Percentiles rank a stretch among this genome's conserved stretches.
Evolutionary conservation across 2,888 invertebrate species (phyloP).

Genomic region (Digitonthophagus gazella): DNA sequence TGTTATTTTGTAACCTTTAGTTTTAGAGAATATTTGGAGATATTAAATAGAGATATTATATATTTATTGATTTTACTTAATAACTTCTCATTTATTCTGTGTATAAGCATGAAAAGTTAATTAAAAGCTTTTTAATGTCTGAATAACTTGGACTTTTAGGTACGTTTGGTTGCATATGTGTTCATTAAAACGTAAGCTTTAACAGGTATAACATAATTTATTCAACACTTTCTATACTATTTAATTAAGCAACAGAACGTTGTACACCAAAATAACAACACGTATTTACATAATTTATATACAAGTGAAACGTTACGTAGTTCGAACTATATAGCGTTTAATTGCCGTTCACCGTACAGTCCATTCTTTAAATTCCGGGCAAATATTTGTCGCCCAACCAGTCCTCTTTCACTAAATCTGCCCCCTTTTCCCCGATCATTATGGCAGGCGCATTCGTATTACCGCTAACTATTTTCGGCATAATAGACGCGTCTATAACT

Average conservation of each 20-base stretch:
- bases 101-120: too few relatives aligned
- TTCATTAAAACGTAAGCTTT: too few relatives aligned
- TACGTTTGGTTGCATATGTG: too few relatives aligned
- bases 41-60: too few relatives aligned
- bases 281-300: conserved; percentile 13
- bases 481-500: conserved; percentile 84
- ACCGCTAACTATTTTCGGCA: conserved; percentile 86
- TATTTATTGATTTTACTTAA: too few relatives aligned
- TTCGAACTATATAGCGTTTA: not conserved
- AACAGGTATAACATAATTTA: not conserved
- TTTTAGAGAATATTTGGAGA: too few relatives aligned
- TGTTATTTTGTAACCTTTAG: too few relatives aligned
- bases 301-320: conserved; percentile 9
- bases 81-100: too few relatives aligned
- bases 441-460: conserved; percentile 91
- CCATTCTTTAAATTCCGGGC: not conserved
- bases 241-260: not conserved
- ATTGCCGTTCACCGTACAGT: not conserved
- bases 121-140: too few relatives aligned
- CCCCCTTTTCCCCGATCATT: conserved; percentile 88
- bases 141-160: too few relatives aligned
- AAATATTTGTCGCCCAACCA: conserved; percentile 56
- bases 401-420: conserved; percentile 82
- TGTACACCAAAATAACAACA: not conserved
- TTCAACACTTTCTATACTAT: not conserved